Evolutionary conservation across 2,113 vertebrate species (phyloP), one percentile per base, ranked within the genome.

Genomic region (Ailurus styani): DNA sequence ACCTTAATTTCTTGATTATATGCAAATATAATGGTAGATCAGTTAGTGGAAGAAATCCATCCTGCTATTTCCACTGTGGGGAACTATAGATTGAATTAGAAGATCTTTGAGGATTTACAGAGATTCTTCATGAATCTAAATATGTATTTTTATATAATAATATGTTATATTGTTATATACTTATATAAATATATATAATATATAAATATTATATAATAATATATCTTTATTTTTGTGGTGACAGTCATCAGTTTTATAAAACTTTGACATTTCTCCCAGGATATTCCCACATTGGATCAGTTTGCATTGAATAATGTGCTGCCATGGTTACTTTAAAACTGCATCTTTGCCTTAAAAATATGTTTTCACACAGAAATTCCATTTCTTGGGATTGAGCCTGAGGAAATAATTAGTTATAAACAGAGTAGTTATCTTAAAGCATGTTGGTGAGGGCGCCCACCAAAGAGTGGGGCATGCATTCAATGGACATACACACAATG

Each of bases 311-410:
- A 83, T 10, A 96, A 88, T 70, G 73, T 29, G 83, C 47, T 68
- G 29, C 72, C 54, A 95, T 95, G 87, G 96, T 96, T 97, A 84
- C 87, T 85, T 85, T 78, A 66, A 96, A 97, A 95, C 40, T 85
- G n/a, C 31, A 66, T 86, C 68, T 96, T 91, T 87, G 87, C 92
- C 81, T 97, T 94, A 92, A 92, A 97, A 92, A 89, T 87, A 54
- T 50, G 25, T 83, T 95, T 91, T 87, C 83, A 86, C 77, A 34
- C 42, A 77, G 85, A 95, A 94, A 94, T 82, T 87, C 83, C 55
- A 87, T 79, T 93, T 93, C 54, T 95, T 91, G 81, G 81, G 81
- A 90, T 52, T 42, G 81, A 94, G 81, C 62, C 96, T 85, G 73
- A 82, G 72, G 88, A 86, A 95, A 93, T 93, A 96, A 92, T 95